Conservation (phyloP, 2,113 vertebrate species). For the Mastomys natalensis region DNA sequence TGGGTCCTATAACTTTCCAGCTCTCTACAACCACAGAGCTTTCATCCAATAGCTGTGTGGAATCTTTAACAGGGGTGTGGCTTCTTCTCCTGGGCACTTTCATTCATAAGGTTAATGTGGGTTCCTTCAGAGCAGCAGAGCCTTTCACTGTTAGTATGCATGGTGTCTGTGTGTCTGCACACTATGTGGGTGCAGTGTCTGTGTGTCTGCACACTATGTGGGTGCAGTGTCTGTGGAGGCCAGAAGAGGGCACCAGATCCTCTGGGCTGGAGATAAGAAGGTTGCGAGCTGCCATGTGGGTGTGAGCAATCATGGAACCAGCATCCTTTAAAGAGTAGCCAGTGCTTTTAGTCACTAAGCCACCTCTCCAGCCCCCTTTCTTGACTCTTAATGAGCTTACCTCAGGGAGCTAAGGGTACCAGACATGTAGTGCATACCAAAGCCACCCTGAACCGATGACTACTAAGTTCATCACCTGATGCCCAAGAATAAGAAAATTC, state of each 20-base stretch:
- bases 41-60: too few species aligned
- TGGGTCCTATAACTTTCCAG: neutral
- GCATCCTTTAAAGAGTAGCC: neutral
- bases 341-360: neutral
- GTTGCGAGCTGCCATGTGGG: neutral
- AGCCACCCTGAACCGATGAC: neutral
- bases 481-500: neutral
- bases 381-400: neutral
- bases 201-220: neutral
- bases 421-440: neutral
- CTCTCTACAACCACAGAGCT: neutral
- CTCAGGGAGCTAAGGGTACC: neutral
- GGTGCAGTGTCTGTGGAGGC: neutral
- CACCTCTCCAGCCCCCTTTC: neutral
- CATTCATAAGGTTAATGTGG: neutral
- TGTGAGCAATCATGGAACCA: neutral
- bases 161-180: neutral
- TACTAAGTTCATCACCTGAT: neutral
- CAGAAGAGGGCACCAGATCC: neutral
- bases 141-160: neutral
- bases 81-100: neutral
- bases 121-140: neutral
- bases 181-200: neutral
- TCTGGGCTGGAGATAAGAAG: neutral
- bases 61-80: neutral